phyloP scores from a whole-genome alignment of 2,797 vertebrate genomes.

The Pelochelys cantorii region DNA sequence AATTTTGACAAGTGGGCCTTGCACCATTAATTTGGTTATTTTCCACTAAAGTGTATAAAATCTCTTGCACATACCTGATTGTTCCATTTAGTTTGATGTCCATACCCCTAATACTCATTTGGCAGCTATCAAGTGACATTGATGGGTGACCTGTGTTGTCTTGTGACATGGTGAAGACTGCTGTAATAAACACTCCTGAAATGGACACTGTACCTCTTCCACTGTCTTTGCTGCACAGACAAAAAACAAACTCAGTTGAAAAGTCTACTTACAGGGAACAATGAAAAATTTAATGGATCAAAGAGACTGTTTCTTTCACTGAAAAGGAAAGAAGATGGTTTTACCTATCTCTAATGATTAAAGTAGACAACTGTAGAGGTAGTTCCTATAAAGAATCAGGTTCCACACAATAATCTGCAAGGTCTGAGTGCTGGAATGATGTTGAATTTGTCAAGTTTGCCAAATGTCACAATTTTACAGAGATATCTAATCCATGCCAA shows the following conservation, averaged over 20 bases:
- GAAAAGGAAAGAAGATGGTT: neutral
- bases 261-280: neutral
- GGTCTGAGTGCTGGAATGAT: neutral
- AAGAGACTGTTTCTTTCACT: neutral
- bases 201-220: constrained; percentile 72
- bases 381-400: neutral
- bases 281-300: neutral
- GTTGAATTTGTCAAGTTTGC: neutral
- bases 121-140: constrained; percentile 73
- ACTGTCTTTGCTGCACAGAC: constrained; percentile 69
- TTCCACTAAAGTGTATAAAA: neutral
- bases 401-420: neutral
- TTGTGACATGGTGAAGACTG: constrained; percentile 52
- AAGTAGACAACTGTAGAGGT: neutral
- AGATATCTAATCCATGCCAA: neutral
- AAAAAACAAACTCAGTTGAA: constrained; percentile 1
- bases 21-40: neutral
- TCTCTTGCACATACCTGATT: constrained; percentile 71
- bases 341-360: neutral
- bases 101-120: constrained; percentile 59
- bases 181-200: constrained; percentile 71
- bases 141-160: constrained; percentile 11
- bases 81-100: constrained; percentile 70
- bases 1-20: neutral
- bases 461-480: neutral